Percentiles rank a stretch among this genome's conserved stretches.
These are phyloP conservation scores for Collichthys lucidus DNA, from an alignment of 2,113 vertebrate species.

Conservation along the genomic window DNA sequence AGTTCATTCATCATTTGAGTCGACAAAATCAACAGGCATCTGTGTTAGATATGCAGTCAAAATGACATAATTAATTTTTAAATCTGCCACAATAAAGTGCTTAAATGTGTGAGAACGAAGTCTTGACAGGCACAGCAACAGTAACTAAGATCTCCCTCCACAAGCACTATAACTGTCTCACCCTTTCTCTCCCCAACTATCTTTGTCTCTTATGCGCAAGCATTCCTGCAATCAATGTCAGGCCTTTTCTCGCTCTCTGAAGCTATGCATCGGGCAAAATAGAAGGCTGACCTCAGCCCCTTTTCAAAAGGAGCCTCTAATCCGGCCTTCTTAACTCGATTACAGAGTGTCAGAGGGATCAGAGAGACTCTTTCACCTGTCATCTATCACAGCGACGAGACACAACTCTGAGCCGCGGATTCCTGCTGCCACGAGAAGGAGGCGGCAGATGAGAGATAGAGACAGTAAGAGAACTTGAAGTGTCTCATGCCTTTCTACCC, in stretches of 20 bases:
- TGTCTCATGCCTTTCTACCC: slow-evolving; percentile 26
- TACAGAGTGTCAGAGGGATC: slow-evolving; percentile 84
- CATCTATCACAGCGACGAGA: slow-evolving; percentile 68
- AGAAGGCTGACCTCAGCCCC: slow-evolving; percentile 72
- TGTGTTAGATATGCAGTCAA: not conserved
- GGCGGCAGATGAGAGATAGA: slow-evolving; percentile 13
- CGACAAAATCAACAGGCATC: not conserved
- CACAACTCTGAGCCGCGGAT: slow-evolving; percentile 46
- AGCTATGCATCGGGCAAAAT: slow-evolving; percentile 68
- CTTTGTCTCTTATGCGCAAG: slow-evolving; percentile 31
- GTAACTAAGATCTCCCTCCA: slow-evolving; percentile 17
- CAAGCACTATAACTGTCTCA: slow-evolving; percentile 26
- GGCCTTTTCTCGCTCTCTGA: slow-evolving; percentile 62
- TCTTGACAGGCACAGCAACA: not conserved
- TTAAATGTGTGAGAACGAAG: not conserved
- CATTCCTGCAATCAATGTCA: slow-evolving; percentile 69
- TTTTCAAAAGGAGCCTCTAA: slow-evolving; percentile 81
- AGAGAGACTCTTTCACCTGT: slow-evolving; percentile 85
- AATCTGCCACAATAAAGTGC: not conserved
- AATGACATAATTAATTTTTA: not conserved
- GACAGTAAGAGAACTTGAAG: slow-evolving; percentile 23
- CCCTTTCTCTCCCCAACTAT: slow-evolving; percentile 27
- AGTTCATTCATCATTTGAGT: not conserved
- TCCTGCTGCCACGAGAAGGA: slow-evolving; percentile 17
- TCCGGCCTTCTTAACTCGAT: slow-evolving; percentile 85